A percentile compares a stretch with the other conserved stretches of the same genome.
phyloP scores from a whole-genome alignment of 2,113 vertebrate species.

The Polypterus bichir region DNA sequence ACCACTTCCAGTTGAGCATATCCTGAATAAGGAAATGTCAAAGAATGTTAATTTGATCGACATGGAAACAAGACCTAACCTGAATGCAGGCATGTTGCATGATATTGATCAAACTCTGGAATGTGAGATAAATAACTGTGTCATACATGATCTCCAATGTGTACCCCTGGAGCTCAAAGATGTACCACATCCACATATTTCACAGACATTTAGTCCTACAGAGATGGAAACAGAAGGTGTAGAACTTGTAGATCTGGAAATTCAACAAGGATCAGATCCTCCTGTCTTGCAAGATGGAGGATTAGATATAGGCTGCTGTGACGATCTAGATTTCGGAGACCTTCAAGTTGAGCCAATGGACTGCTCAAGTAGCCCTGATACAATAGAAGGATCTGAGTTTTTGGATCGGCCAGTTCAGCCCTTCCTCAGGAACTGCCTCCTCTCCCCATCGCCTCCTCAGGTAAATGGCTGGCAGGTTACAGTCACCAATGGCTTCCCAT shows the following conservation, averaged over 20 bases:
- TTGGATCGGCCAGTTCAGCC: constrained; percentile 9
- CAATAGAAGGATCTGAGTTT: constrained; percentile 24
- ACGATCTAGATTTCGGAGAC: constrained; percentile 15
- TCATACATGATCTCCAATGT: too few species aligned
- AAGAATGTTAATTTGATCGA: too few species aligned
- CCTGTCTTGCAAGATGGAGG: background rate
- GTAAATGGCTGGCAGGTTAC: constrained; percentile 46
- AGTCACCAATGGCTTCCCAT: constrained; percentile 34
- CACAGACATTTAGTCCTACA: too few species aligned
- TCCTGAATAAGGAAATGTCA: too few species aligned
- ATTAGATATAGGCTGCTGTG: background rate
- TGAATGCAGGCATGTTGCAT: too few species aligned
- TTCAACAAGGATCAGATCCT: constrained; percentile 28
- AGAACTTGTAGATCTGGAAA: constrained; percentile 44
- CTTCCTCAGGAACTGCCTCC: constrained; percentile 38
- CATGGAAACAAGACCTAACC: too few species aligned
- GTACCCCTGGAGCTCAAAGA: too few species aligned
- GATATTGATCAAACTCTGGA: too few species aligned
- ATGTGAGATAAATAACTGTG: too few species aligned
- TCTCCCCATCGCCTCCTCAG: constrained; percentile 30
- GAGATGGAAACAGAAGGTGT: constrained; percentile 26
- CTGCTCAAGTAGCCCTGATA: constrained; percentile 52
- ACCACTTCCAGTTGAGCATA: too few species aligned
- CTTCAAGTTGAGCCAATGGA: constrained; percentile 52
- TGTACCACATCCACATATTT: too few species aligned